Conservation (phyloP, 2,888 invertebrate species). For the Sarcophaga caerulescens region DNA sequence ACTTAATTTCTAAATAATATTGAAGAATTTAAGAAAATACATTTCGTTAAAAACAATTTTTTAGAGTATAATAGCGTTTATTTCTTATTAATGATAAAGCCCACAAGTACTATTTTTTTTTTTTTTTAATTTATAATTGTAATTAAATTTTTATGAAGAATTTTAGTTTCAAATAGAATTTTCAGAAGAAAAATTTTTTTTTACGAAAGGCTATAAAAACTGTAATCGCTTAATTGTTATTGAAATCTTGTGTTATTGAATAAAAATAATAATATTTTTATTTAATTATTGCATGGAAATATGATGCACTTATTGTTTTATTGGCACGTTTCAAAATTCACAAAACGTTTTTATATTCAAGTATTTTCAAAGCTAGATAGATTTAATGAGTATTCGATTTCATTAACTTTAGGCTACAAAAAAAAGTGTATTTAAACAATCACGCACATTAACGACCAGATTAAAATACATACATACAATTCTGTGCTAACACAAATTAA, state of each 20-base stretch:
- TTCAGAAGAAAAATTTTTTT: background rate
- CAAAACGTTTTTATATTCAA: slow-evolving; percentile 9
- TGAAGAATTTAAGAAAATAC: no score
- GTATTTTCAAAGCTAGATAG: slow-evolving; percentile 1
- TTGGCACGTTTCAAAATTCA: slow-evolving; percentile 10
- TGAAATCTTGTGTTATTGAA: background rate
- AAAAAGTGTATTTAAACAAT: no score
- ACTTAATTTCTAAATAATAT: no score
- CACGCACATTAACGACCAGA: no score
- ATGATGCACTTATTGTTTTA: slow-evolving; percentile 13
- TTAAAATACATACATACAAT: no score
- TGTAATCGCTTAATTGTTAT: background rate
- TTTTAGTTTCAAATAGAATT: background rate
- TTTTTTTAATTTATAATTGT: slow-evolving; percentile 32
- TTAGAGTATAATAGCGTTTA: no score
- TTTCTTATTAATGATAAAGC: no score
- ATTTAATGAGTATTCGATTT: background rate
- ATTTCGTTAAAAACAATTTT: no score
- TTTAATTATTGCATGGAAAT: background rate
- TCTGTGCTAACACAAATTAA: no score
- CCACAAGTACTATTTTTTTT: no score
- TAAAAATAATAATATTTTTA: background rate
- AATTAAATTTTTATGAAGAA: background rate
- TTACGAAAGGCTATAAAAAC: slow-evolving; percentile 1
- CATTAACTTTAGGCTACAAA: background rate